These are phyloP conservation scores for Centruroides sculpturatus DNA, from an alignment of 1,140 invertebrate genomes.

Conservation along the genomic window DNA sequence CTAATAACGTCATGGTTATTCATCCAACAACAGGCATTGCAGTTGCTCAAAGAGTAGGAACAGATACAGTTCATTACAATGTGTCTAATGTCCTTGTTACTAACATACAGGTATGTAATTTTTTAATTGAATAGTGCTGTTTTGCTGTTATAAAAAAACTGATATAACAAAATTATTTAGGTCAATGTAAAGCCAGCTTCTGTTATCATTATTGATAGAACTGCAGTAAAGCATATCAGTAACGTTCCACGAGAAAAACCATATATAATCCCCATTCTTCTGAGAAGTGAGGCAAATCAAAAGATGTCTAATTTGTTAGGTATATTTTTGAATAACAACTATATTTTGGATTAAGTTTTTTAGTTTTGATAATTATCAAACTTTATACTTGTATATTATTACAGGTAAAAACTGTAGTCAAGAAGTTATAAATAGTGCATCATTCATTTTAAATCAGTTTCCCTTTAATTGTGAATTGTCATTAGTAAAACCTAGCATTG, in stretches of 20 bases:
- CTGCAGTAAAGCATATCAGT: constrained; percentile 1
- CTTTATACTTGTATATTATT: not conserved
- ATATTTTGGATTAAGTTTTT: not conserved
- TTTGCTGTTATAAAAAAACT: not conserved
- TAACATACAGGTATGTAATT: constrained; percentile 23
- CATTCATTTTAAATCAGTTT: constrained; percentile 3
- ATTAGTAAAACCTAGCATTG: constrained; percentile 6
- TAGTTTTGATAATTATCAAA: not conserved
- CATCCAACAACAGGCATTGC: constrained; percentile 22
- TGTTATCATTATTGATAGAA: constrained; percentile 1
- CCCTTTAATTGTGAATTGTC: constrained; percentile 10
- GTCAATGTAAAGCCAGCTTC: constrained; percentile 1
- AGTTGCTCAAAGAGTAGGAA: constrained; percentile 21
- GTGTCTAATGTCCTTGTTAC: constrained; percentile 22
- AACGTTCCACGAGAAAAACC: constrained; percentile 4
- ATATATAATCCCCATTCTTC: constrained; percentile 5
- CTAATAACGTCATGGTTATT: constrained; percentile 17
- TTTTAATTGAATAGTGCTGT: too few species aligned
- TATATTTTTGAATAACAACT: not conserved
- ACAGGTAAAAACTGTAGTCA: constrained; percentile 8
- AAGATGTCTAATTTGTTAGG: constrained; percentile 6
- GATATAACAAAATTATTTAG: not conserved
- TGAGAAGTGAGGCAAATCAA: constrained; percentile 19
- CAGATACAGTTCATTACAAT: constrained; percentile 22
- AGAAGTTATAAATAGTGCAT: constrained; percentile 5